Percentiles rank a stretch among this genome's conserved stretches.
Evolutionary conservation across 1,140 invertebrate genomes (phyloP).

Genomic region (Drosophila nannoptera): DNA sequence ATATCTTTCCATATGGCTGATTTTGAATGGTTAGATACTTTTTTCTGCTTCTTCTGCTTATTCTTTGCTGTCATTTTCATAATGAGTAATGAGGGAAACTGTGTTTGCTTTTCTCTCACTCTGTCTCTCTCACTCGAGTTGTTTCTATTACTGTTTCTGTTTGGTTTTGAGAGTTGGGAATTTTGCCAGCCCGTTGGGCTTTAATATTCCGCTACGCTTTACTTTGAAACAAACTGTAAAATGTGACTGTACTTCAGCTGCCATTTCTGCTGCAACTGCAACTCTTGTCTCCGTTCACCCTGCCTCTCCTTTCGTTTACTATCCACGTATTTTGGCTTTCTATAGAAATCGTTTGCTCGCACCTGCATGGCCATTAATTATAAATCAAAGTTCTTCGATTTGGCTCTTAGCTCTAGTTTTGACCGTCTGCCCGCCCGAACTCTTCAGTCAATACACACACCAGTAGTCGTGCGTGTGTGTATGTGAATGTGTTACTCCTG

Average conservation of each 20-base stretch:
- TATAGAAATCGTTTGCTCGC: neutral
- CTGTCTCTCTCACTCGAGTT: neutral
- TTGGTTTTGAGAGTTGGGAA: conserved; percentile 2
- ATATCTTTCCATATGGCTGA: conserved; percentile 76
- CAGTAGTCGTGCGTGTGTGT: neutral
- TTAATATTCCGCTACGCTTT: conserved; percentile 10
- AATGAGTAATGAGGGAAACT: conserved; percentile 60
- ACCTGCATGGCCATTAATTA: conserved; percentile 8
- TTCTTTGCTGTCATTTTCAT: conserved; percentile 53
- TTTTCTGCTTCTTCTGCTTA: conserved; percentile 24
- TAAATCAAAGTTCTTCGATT: neutral
- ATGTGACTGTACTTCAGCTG: conserved; percentile 16
- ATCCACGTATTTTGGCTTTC: too few species aligned
- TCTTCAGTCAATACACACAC: conserved; percentile 63
- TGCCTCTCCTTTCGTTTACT: too few species aligned
- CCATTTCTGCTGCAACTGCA: neutral
- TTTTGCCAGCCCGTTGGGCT: conserved; percentile 5
- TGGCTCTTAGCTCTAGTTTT: conserved; percentile 10
- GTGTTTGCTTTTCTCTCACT: conserved; percentile 6
- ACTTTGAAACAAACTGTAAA: neutral
- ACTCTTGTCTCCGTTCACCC: neutral
- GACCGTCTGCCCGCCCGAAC: conserved; percentile 4
- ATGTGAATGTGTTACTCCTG: conserved; percentile 2
- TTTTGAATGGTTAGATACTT: conserved; percentile 62
- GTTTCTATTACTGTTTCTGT: neutral